These are phyloP conservation scores for Acleris cristana DNA, from an alignment of 2,888 invertebrate genomes.

Conservation along the genomic window DNA sequence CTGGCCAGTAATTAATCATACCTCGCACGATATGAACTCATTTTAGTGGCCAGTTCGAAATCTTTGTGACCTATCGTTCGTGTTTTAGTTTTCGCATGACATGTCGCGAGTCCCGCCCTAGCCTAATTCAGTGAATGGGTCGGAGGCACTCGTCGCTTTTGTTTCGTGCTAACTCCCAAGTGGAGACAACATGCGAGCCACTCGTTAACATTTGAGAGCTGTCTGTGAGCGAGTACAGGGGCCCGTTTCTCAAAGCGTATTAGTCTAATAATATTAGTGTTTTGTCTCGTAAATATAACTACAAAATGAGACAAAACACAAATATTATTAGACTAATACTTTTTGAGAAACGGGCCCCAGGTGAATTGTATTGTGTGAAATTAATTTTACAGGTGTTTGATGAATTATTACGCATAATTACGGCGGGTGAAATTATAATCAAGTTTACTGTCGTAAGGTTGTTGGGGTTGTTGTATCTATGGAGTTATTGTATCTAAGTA, in stretches of 20 bases:
- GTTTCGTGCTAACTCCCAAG: conserved; percentile 26
- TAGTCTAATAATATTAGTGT: too few relatives aligned
- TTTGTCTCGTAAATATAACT: too few relatives aligned
- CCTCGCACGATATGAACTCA: neutral
- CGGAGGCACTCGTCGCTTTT: conserved; percentile 16
- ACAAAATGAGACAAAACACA: too few relatives aligned
- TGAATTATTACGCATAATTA: neutral
- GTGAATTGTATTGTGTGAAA: conserved; percentile 7
- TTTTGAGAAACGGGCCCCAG: too few relatives aligned
- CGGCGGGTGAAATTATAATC: neutral
- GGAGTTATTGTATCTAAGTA: too few relatives aligned
- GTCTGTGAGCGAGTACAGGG: neutral
- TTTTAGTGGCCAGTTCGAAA: neutral
- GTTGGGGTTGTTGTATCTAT: too few relatives aligned
- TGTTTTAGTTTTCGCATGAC: conserved; percentile 9
- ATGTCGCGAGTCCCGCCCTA: conserved; percentile 23
- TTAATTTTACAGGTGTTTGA: conserved; percentile 6
- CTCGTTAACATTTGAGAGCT: conserved; percentile 26
- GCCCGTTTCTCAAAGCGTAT: too few relatives aligned
- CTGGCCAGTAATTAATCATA: neutral
- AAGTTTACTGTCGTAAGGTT: too few relatives aligned
- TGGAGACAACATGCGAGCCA: conserved; percentile 24
- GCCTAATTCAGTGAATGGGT: conserved; percentile 27
- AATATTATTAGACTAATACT: too few relatives aligned
- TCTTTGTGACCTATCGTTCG: neutral